A percentile compares a stretch with the other conserved stretches of the same genome.
Evolutionary conservation across 2,888 invertebrate species (phyloP).

Genomic region (Harpalus rufipes): DNA sequence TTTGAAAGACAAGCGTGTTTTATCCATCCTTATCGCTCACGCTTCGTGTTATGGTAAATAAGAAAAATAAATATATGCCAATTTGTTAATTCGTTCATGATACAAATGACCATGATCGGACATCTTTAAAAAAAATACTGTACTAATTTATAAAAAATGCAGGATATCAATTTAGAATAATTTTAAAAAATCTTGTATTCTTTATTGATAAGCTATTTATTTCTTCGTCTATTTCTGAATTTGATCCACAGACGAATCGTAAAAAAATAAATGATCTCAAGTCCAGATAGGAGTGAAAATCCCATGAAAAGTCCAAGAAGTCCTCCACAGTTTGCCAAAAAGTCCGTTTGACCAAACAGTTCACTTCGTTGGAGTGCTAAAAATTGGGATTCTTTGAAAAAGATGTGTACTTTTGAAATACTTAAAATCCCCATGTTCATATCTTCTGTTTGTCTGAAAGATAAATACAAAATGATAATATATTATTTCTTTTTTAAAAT

Average conservation of each 20-base stretch:
- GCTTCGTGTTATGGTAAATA: too few species aligned
- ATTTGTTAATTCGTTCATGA: too few species aligned
- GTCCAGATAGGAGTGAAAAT: constrained; percentile 82
- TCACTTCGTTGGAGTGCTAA: constrained; percentile 80
- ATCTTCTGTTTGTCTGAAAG: neutral
- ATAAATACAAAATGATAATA: neutral
- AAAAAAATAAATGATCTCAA: constrained; percentile 81
- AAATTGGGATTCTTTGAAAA: constrained; percentile 84
- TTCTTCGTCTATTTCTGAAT: constrained; percentile 69
- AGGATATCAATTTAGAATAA: too few species aligned
- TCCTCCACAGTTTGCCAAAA: constrained; percentile 81
- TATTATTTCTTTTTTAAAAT: neutral
- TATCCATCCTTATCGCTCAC: too few species aligned
- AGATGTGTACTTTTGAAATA: constrained; percentile 82
- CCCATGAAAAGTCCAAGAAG: constrained; percentile 82
- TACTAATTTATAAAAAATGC: too few species aligned
- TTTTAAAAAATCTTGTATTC: too few species aligned
- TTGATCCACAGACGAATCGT: constrained; percentile 78
- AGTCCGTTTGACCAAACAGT: constrained; percentile 80
- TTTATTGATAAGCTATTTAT: neutral
- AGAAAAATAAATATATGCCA: too few species aligned
- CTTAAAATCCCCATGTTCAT: neutral
- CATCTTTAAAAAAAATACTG: too few species aligned
- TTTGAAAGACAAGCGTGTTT: too few species aligned
- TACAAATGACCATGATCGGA: too few species aligned